Evolutionary conservation across 2,888 invertebrate species (phyloP).

Genomic region (Choristoneura rosaceana): DNA sequence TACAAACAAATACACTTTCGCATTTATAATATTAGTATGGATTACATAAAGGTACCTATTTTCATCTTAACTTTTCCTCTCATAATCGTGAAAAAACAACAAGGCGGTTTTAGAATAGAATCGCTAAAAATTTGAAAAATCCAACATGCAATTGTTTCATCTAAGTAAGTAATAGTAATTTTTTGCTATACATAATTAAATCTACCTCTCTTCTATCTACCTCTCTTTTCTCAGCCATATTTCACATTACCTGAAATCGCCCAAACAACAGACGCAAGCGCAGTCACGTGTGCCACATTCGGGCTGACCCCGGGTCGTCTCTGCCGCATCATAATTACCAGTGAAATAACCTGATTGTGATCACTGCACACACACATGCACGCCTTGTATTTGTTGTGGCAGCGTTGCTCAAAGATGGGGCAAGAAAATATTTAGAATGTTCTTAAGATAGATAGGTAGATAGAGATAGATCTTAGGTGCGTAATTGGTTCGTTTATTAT

Average conservation of each 20-base stretch:
- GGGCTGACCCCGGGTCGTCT: slow-evolving; percentile 80
- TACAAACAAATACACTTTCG: too few relatives aligned
- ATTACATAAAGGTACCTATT: too few relatives aligned
- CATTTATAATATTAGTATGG: too few relatives aligned
- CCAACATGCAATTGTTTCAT: not conserved
- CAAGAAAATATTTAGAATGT: not conserved
- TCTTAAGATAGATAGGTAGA: not conserved
- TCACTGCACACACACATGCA: slow-evolving; percentile 78
- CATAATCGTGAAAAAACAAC: too few relatives aligned
- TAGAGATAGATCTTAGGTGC: too few relatives aligned
- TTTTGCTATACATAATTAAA: not conserved
- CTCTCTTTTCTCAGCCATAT: not conserved
- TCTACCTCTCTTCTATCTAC: not conserved
- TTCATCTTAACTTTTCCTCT: too few relatives aligned
- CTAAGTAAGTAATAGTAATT: not conserved
- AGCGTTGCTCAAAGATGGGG: slow-evolving; percentile 61
- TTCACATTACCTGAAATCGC: not conserved
- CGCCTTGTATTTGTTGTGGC: slow-evolving; percentile 62
- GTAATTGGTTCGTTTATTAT: too few relatives aligned
- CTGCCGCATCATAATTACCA: slow-evolving; percentile 83
- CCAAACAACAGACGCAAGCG: not conserved
- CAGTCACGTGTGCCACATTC: slow-evolving; percentile 70
- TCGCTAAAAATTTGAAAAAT: not conserved
- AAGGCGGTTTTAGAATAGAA: too few relatives aligned
- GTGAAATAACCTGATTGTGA: slow-evolving; percentile 85